Percentiles rank a stretch among this genome's conserved stretches.
Evolutionary conservation across 2,113 vertebrate genomes (phyloP).

Genomic region (Pomatostomus ruficeps): DNA sequence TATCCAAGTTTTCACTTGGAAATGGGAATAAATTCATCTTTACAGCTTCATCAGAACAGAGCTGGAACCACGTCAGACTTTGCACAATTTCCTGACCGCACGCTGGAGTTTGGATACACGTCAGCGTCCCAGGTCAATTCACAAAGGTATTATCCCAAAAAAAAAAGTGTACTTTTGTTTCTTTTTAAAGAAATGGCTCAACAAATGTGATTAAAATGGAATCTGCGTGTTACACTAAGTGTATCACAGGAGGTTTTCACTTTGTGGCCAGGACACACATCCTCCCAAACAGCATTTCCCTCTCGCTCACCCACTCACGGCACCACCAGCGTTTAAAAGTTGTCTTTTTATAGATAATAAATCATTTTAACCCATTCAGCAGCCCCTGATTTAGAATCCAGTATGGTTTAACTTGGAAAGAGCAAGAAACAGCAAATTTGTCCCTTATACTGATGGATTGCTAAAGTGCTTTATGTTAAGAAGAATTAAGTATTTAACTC

Average conservation of each 20-base stretch:
- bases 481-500: background rate
- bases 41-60: background rate
- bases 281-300: background rate
- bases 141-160: background rate
- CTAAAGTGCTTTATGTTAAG: background rate
- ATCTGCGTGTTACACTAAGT: background rate
- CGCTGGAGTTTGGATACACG: rapidly evolving
- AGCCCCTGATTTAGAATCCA: background rate
- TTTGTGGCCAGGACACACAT: background rate
- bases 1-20: constrained; percentile 33
- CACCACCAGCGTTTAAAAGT: background rate
- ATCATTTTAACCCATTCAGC: background rate
- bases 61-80: background rate
- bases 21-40: constrained; percentile 50
- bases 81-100: background rate
- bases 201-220: background rate
- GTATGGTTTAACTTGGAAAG: background rate
- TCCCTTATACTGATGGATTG: background rate
- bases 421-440: background rate
- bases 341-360: background rate
- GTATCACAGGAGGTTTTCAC: background rate
- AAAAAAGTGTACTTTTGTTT: background rate
- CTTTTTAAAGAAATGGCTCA: background rate
- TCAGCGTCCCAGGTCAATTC: rapidly evolving
- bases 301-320: background rate